These are phyloP conservation scores for Galaxias olidus DNA, from an alignment of 2,797 vertebrate genomes.

Conservation along the genomic window DNA sequence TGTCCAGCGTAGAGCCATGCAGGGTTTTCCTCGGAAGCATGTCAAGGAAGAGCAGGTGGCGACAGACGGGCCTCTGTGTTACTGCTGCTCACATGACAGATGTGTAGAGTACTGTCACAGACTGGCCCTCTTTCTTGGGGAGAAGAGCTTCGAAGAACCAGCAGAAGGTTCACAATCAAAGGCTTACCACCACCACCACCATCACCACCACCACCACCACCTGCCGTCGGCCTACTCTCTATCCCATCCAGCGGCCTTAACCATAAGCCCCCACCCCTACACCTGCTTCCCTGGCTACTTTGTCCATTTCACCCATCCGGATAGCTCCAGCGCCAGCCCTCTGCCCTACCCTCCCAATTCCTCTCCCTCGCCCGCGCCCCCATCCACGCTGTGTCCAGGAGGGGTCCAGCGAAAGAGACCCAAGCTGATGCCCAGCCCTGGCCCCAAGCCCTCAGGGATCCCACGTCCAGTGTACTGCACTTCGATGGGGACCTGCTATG, in stretches of 20 bases:
- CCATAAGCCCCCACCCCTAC: slow-evolving; percentile 74
- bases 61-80: slow-evolving; percentile 75
- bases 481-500: slow-evolving; percentile 84
- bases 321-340: slow-evolving; percentile 72
- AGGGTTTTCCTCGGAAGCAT: slow-evolving; percentile 73
- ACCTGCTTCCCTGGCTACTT: slow-evolving; percentile 79
- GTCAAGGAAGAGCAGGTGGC: slow-evolving; percentile 80
- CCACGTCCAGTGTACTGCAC: slow-evolving; percentile 87
- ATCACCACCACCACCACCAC: slow-evolving; percentile 57
- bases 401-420: slow-evolving; percentile 62
- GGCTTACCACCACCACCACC: slow-evolving; percentile 77
- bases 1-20: slow-evolving; percentile 64
- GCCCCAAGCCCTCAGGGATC: slow-evolving; percentile 76
- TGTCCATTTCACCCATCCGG: slow-evolving; percentile 76
- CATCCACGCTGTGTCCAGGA: slow-evolving; percentile 71
- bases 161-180: slow-evolving; percentile 83
- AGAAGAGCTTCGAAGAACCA: slow-evolving; percentile 85
- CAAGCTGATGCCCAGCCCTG: slow-evolving; percentile 77
- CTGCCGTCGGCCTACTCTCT: slow-evolving; percentile 76
- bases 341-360: slow-evolving; percentile 62
- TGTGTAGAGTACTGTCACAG: slow-evolving; percentile 87
- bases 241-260: slow-evolving; percentile 61
- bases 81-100: slow-evolving; percentile 82
- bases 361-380: slow-evolving; percentile 52
- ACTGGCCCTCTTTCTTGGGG: slow-evolving; percentile 90